A percentile compares a stretch with the other conserved stretches of the same genome.
phyloP scores from a whole-genome alignment of 1,140 invertebrate species.

The Vanessa tameamea region DNA sequence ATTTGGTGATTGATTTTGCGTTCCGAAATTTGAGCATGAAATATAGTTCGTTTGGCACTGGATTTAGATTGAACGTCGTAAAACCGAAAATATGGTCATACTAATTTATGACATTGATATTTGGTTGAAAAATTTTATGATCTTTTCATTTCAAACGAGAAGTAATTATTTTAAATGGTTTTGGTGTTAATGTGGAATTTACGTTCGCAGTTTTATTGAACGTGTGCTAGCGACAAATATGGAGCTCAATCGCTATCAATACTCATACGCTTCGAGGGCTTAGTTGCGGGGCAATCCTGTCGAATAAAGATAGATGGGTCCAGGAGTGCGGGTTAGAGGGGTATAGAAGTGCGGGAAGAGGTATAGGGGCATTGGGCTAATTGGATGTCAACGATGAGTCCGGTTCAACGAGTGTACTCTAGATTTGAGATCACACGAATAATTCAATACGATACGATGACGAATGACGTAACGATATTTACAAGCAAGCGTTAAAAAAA shows the following conservation, averaged over 20 bases:
- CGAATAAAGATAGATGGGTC: conserved; percentile 77
- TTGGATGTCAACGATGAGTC: conserved; percentile 77
- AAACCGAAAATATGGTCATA: conserved; percentile 24
- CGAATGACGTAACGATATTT: conserved; percentile 19
- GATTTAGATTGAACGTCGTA: conserved; percentile 8
- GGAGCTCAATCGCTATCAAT: conserved; percentile 48
- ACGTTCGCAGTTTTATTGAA: conserved; percentile 41
- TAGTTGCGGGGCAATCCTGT: conserved; percentile 61
- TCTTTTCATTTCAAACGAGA: conserved; percentile 43
- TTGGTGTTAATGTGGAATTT: conserved; percentile 53
- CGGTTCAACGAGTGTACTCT: conserved; percentile 51
- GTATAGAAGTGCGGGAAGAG: conserved; percentile 42
- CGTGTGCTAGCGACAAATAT: conserved; percentile 45
- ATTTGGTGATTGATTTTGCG: conserved; percentile 10
- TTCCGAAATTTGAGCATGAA: conserved; percentile 7
- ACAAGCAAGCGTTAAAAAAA: conserved; percentile 21
- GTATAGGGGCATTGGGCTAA: conserved; percentile 59
- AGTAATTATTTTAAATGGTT: conserved; percentile 59
- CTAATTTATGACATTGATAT: conserved; percentile 31
- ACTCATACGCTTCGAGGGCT: conserved; percentile 52
- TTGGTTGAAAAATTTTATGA: conserved; percentile 48
- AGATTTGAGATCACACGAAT: conserved; percentile 28
- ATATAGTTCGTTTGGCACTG: conserved; percentile 9
- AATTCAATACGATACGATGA: conserved; percentile 8
- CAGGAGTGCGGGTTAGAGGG: conserved; percentile 57